Evolutionary conservation across 2,113 vertebrate species (phyloP).

Genomic region (Notiomystis cincta): DNA sequence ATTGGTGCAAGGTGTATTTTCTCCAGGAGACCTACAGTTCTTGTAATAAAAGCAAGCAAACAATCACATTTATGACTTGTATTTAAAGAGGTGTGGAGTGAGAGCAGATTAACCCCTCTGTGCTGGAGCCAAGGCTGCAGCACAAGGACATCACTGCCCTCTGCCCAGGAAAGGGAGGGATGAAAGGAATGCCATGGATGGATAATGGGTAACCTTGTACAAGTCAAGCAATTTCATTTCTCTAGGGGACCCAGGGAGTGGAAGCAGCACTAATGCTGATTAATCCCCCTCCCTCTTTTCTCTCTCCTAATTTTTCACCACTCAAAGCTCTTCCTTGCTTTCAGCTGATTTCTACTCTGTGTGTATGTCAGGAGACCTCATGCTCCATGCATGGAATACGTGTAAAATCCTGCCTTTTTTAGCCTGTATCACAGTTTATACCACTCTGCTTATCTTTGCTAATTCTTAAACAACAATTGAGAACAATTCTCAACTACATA

Average conservation of each 20-base stretch:
- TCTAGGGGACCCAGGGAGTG: background rate
- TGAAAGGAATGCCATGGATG: background rate
- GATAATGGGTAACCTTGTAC: background rate
- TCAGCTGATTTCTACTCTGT: background rate
- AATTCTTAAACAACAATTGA: background rate
- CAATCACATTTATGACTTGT: background rate
- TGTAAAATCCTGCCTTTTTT: background rate
- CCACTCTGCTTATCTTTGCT: background rate
- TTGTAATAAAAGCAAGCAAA: slow-evolving; percentile 20
- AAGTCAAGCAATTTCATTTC: background rate
- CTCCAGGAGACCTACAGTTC: background rate
- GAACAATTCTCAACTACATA: background rate
- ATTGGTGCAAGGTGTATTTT: background rate
- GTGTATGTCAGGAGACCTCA: background rate
- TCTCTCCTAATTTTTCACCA: background rate
- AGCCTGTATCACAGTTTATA: background rate
- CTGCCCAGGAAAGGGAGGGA: background rate
- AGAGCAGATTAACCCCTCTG: slow-evolving; percentile 1
- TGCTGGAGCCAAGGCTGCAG: background rate
- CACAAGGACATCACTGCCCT: background rate
- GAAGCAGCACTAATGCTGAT: slow-evolving; percentile 17
- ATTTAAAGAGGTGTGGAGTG: background rate
- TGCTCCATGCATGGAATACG: background rate
- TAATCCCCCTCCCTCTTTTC: background rate
- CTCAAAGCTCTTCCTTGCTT: background rate